Evolutionary conservation across 2,113 vertebrate species (phyloP).

Genomic region (Zapornia atra): DNA sequence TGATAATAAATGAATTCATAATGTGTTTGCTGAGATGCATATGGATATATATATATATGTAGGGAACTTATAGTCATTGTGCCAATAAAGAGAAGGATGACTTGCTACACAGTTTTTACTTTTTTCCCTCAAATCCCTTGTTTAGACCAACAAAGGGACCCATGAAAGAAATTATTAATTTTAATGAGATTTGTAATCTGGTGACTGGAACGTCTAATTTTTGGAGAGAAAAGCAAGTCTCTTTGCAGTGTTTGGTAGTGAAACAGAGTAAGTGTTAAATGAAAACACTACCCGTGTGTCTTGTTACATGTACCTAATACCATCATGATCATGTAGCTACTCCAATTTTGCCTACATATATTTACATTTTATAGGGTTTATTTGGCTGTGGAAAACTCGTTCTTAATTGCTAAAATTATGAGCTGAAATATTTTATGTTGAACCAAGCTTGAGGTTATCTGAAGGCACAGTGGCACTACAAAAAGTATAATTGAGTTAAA

Average conservation of each 20-base stretch:
- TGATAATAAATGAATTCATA: background rate
- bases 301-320: background rate
- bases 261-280: background rate
- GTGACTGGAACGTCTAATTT: background rate
- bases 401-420: background rate
- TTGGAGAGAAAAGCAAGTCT: background rate
- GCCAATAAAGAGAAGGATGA: background rate
- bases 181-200: background rate
- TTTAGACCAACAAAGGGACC: background rate
- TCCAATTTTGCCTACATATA: background rate
- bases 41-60: no score
- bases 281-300: background rate
- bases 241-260: background rate
- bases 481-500: background rate
- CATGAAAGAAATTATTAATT: background rate
- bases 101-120: background rate
- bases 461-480: background rate
- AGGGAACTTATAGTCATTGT: no score
- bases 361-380: slow-evolving; percentile 1
- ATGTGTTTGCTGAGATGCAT: background rate
- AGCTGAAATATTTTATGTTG: slow-evolving; percentile 17
- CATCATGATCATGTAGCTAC: background rate
- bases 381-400: background rate
- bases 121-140: background rate
- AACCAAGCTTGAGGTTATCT: background rate